Evolutionary conservation across 1,140 invertebrate species (phyloP), one percentile per base, ranked within the genome.

Genomic region (Elymnias hypermnestra): DNA sequence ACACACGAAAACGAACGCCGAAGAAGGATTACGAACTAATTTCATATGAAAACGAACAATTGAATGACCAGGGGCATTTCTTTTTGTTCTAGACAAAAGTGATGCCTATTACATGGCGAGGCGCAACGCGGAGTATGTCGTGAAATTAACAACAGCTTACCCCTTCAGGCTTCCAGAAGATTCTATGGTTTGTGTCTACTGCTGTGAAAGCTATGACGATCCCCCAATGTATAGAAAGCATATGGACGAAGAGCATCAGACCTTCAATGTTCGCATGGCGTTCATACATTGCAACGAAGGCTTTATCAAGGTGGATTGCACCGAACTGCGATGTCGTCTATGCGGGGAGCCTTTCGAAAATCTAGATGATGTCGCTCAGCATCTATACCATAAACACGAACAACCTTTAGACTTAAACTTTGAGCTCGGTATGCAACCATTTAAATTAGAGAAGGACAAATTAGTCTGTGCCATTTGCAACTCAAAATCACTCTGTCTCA

Each of bases 21-120:
- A 52, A 39, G 44, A 49, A 23, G 41, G 12, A 52, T 48, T 17
- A 38, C 29, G 29, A 53, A 55, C 44, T 42, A 54, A 15, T 23
- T 46, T 26, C 31, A 18, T 45, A 33, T 28, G 17, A 17, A 22
- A 52, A 39, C 50, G 49, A 53, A 51, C 54, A 65, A 52, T 12
- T 53, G 53, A 71, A 71, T 74, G 63, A 74, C 59, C 57, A 40
- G 48, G 53, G 63, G 46, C 52, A 77, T 75, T 72, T 78, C 66
- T 78, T 67, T 82, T 74, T 82, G 72, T 82, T 82, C 71, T 82
- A 78, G 77, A 74, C 54, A 40, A 56, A 63, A 69, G 60, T 56
- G 68, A 73, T 57, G 63, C 46, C 31, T 66, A 64, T 70, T 44
- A 38, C 56, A 63, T 69, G 63, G 74, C 72, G 48, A 76, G 68